These are phyloP conservation scores for Pseudorhiza aurosa DNA, from an alignment of 30 jellyfish, hydroid and myxozoan species.

Conservation along the genomic window DNA sequence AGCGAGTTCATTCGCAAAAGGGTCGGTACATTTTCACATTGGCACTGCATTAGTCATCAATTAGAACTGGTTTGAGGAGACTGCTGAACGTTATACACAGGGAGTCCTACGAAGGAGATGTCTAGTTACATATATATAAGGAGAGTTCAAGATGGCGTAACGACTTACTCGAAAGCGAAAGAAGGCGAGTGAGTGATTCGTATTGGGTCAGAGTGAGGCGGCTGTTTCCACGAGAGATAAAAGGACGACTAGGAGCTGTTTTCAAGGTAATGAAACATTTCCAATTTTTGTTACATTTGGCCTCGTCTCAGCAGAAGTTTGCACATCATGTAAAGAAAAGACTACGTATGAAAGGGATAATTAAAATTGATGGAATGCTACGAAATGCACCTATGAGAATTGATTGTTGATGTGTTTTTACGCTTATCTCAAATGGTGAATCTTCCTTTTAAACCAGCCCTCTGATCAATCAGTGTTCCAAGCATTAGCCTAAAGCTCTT, in stretches of 20 bases:
- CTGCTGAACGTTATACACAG: no score
- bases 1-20: neutral
- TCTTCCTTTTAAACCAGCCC: neutral
- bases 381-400: neutral
- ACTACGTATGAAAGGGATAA: neutral
- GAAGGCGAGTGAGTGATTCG: no score
- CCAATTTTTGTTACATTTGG: no score
- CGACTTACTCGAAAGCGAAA: neutral
- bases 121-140: neutral
- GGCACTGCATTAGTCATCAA: neutral
- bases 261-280: no score
- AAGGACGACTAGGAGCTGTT: no score
- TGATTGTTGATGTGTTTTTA: slow-evolving; percentile 6
- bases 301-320: neutral
- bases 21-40: neutral
- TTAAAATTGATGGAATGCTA: neutral
- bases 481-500: neutral
- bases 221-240: neutral
- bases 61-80: no score
- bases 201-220: neutral
- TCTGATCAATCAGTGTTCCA: neutral
- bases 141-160: neutral
- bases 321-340: neutral
- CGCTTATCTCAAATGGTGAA: neutral
- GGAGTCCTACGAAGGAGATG: neutral